A percentile compares a stretch with the other conserved stretches of the same genome.
Evolutionary conservation across 2,797 vertebrate species (phyloP).

Genomic region (Malacoctenus gilli): DNA sequence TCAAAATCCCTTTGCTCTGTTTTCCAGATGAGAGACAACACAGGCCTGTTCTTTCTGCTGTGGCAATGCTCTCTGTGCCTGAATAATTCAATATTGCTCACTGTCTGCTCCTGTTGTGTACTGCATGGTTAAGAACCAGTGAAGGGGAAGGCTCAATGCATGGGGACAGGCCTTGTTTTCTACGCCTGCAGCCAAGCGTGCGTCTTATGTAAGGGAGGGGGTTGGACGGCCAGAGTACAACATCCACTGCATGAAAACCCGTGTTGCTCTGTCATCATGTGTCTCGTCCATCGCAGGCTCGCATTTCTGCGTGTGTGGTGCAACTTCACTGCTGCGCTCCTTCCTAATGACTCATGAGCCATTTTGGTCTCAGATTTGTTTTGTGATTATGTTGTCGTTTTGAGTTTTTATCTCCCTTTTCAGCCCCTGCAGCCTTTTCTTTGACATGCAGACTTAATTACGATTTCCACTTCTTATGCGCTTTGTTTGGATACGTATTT

Average conservation of each 20-base stretch:
- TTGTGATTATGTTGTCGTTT: slow-evolving; percentile 5
- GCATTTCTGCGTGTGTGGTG: slow-evolving; percentile 12
- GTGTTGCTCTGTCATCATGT: slow-evolving; percentile 42
- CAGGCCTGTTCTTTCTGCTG: slow-evolving; percentile 14
- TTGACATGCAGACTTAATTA: slow-evolving; percentile 15
- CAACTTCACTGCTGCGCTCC: slow-evolving; percentile 7
- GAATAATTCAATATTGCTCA: slow-evolving; percentile 76
- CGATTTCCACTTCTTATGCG: slow-evolving; percentile 7
- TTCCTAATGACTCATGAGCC: slow-evolving; percentile 16
- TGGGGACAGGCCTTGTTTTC: slow-evolving; percentile 71
- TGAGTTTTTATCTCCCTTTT: slow-evolving; percentile 25
- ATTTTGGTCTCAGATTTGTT: background rate
- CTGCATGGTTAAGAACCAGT: slow-evolving; percentile 68
- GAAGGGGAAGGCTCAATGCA: slow-evolving; percentile 74
- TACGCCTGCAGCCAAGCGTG: slow-evolving; percentile 67
- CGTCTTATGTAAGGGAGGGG: slow-evolving; percentile 70
- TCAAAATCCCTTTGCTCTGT: slow-evolving; percentile 29
- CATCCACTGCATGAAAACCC: slow-evolving; percentile 59
- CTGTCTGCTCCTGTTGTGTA: slow-evolving; percentile 68
- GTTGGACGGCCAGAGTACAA: slow-evolving; percentile 29
- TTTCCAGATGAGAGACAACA: slow-evolving; percentile 42
- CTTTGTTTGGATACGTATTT: slow-evolving; percentile 1
- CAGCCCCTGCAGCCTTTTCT: background rate
- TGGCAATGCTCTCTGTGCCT: slow-evolving; percentile 58
- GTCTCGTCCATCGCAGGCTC: slow-evolving; percentile 9